A percentile compares a stretch with the other conserved stretches of the same genome.
Conservation (phyloP, 1,140 invertebrate species). For the Panulirus ornatus region DNA sequence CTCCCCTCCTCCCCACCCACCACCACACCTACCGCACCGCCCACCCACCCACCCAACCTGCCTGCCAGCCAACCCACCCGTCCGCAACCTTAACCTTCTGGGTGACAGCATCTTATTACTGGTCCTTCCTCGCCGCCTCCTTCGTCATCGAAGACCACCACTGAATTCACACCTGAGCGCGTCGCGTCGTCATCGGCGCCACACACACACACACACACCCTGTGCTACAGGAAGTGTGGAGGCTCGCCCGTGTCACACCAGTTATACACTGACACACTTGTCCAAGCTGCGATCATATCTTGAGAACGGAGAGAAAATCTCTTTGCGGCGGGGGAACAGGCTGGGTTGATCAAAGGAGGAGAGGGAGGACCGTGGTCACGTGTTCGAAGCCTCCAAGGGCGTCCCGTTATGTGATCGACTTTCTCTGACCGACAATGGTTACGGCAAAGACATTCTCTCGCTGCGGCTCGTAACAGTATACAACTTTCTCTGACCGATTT, state of each 20-base stretch:
- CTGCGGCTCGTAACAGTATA: constrained; percentile 20
- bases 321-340: background rate
- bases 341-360: constrained; percentile 1
- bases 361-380: background rate
- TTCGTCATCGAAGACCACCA: too few relatives aligned
- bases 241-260: constrained; percentile 8
- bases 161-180: too few relatives aligned
- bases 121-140: background rate
- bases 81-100: background rate
- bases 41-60: background rate
- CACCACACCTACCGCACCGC: too few relatives aligned
- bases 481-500: constrained; percentile 33
- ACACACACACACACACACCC: constrained; percentile 4
- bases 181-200: background rate
- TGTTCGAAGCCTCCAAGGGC: constrained; percentile 20
- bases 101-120: constrained; percentile 7
- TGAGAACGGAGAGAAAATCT: background rate
- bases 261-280: constrained; percentile 25
- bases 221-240: background rate
- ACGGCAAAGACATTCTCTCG: constrained; percentile 32
- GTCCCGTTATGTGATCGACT: constrained; percentile 36
- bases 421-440: constrained; percentile 30
- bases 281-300: background rate
- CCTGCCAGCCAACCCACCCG: too few relatives aligned
- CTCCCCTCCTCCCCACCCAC: background rate